Conservation (phyloP, 1,140 invertebrate species). For the Drosophila hydei region DNA sequence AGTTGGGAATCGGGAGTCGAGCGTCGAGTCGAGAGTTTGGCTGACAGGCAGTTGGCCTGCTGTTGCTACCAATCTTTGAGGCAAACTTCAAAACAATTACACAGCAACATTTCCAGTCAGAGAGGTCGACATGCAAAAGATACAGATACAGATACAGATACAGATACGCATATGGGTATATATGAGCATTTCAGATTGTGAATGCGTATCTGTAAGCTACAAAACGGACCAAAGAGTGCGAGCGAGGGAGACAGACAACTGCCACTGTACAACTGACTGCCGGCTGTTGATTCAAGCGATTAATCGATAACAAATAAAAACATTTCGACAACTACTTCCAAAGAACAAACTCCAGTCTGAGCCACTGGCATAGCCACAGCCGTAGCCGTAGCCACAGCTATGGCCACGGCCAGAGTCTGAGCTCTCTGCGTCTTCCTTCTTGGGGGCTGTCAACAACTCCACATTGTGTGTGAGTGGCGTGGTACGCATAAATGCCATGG, state of each 20-base stretch:
- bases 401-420: background rate
- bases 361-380: conserved; percentile 1
- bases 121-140: conserved; percentile 44
- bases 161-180: conserved; percentile 11
- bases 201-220: conserved; percentile 36
- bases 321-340: conserved; percentile 82
- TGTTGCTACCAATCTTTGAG: conserved; percentile 77
- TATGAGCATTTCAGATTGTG: conserved; percentile 7
- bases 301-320: conserved; percentile 84
- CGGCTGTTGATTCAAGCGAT: conserved; percentile 77
- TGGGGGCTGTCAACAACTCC: conserved; percentile 74
- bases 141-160: conserved; percentile 21
- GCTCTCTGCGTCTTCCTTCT: conserved; percentile 15
- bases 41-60: conserved; percentile 71
- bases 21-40: conserved; percentile 31
- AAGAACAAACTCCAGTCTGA: conserved; percentile 50
- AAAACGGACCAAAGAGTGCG: background rate
- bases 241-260: conserved; percentile 40
- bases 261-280: conserved; percentile 52
- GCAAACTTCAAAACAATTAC: conserved; percentile 82
- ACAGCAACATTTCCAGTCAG: conserved; percentile 73
- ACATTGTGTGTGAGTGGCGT: conserved; percentile 80
- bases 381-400: background rate
- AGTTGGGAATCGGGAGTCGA: background rate
- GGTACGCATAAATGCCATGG: conserved; percentile 80